Conservation (phyloP, 2,888 invertebrate species). For the Phengaris alcon region DNA sequence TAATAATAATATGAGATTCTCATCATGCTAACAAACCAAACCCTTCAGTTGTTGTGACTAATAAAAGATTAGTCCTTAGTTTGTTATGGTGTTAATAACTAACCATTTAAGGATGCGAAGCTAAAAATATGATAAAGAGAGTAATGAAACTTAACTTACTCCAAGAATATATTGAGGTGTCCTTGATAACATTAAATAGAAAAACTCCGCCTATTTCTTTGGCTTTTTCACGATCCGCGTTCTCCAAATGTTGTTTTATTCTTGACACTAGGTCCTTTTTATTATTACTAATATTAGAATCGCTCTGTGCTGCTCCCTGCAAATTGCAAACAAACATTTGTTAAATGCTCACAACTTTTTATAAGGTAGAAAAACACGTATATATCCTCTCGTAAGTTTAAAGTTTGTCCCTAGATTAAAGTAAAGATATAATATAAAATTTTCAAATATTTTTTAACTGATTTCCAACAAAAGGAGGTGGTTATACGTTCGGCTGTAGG, state of each 20-base stretch:
- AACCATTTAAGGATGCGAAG: constrained; percentile 8
- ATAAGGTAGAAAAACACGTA: not conserved
- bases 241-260: constrained; percentile 58
- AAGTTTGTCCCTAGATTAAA: too few species aligned
- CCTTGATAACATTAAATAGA: constrained; percentile 72
- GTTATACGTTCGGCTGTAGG: too few species aligned
- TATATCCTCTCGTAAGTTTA: not conserved
- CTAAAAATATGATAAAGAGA: constrained; percentile 20
- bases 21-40: too few species aligned
- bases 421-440: too few species aligned
- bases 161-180: constrained; percentile 67
- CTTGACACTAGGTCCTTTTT: constrained; percentile 59
- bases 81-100: not conserved
- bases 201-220: constrained; percentile 67
- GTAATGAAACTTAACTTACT: constrained; percentile 54
- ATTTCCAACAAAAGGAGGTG: too few species aligned
- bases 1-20: too few species aligned
- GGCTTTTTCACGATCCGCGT: constrained; percentile 60
- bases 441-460: too few species aligned
- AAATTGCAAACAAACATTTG: not conserved
- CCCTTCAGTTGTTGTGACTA: too few species aligned
- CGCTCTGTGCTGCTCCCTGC: constrained; percentile 70
- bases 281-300: constrained; percentile 40
- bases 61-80: not conserved
- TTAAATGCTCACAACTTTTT: not conserved